Conservation (phyloP, 2,888 invertebrate species). For the Rosalia funebris region DNA sequence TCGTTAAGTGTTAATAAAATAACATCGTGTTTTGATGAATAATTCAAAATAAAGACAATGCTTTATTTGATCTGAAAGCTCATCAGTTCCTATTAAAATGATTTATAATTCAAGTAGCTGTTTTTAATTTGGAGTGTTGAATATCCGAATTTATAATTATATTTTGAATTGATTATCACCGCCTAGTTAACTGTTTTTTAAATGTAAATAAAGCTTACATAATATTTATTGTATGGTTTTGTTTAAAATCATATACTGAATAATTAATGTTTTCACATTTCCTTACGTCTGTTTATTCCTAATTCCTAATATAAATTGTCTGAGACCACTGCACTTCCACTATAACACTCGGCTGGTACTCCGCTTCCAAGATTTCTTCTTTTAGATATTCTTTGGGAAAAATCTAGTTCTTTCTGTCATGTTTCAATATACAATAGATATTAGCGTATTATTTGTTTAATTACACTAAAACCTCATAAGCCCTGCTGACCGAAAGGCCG, state of each 20-base stretch:
- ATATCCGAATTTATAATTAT: too few species aligned
- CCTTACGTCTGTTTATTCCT: slow-evolving; percentile 16
- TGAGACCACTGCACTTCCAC: slow-evolving; percentile 19
- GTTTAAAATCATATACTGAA: too few species aligned
- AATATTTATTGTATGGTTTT: too few species aligned
- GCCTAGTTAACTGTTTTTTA: not conserved
- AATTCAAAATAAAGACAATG: too few species aligned
- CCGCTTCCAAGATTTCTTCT: not conserved
- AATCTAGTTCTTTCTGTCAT: slow-evolving; percentile 2
- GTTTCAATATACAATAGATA: not conserved
- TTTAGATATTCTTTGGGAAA: slow-evolving; percentile 1
- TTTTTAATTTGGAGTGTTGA: not conserved
- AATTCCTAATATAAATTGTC: slow-evolving; percentile 8
- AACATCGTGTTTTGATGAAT: too few species aligned
- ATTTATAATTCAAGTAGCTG: not conserved
- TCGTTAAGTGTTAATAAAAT: slow-evolving; percentile 6
- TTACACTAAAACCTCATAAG: slow-evolving; percentile 9
- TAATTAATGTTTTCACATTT: too few species aligned
- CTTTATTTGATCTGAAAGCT: not conserved
- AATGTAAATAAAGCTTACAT: too few species aligned
- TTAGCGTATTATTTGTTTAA: not conserved
- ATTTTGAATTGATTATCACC: too few species aligned
- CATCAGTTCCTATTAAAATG: too few species aligned
- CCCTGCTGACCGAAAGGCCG: slow-evolving; percentile 23
- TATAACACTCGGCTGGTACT: slow-evolving; percentile 13